These are phyloP conservation scores for Lasioglossum calceatum DNA, from an alignment of 2,888 invertebrate genomes.

Conservation along the genomic window DNA sequence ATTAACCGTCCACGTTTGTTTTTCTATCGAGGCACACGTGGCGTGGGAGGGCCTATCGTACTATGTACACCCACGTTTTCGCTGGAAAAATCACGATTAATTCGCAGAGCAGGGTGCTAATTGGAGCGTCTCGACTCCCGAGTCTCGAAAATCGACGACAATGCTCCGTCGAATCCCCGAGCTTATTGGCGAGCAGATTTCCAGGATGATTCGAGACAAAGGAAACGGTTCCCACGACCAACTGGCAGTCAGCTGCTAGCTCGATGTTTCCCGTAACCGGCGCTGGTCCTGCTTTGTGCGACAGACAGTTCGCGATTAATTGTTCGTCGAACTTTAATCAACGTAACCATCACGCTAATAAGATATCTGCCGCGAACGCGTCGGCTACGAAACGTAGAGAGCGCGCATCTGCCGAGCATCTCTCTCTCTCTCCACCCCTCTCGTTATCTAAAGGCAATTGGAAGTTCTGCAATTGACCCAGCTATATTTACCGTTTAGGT, in stretches of 20 bases:
- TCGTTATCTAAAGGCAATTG: constrained; percentile 40
- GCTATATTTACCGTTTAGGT: constrained; percentile 41
- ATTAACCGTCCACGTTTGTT: no score
- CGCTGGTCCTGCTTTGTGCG: not conserved
- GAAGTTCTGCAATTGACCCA: constrained; percentile 48
- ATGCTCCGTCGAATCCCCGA: not conserved
- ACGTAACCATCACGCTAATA: constrained; percentile 33
- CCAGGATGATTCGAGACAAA: constrained; percentile 3
- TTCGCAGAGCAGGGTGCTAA: not conserved
- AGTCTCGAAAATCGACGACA: not conserved
- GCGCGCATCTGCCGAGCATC: not conserved
- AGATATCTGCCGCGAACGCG: constrained; percentile 46
- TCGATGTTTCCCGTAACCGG: not conserved
- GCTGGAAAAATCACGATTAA: not conserved
- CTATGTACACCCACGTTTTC: not conserved
- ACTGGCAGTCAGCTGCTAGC: constrained; percentile 16
- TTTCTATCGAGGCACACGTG: no score
- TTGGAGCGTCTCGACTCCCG: not conserved
- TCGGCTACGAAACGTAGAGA: constrained; percentile 36
- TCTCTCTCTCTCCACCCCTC: not conserved
- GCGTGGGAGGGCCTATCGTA: no score
- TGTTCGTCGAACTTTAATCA: constrained; percentile 54
- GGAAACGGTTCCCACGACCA: not conserved
- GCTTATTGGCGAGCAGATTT: not conserved
- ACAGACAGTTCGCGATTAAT: constrained; percentile 35